phyloP scores from a whole-genome alignment of 2,888 invertebrate species.

The Notodonta ziczac region DNA sequence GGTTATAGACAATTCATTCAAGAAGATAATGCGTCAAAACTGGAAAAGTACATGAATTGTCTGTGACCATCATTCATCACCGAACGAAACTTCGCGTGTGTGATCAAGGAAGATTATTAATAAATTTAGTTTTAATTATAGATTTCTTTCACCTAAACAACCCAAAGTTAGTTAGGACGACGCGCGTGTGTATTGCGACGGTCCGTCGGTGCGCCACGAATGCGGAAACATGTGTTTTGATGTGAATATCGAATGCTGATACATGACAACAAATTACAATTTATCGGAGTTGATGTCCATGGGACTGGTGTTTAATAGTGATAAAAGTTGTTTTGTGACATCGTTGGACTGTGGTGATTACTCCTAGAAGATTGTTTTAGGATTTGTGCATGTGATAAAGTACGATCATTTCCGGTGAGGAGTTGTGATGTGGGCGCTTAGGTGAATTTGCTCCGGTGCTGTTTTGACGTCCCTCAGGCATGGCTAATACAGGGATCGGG shows the following conservation, averaged over 20 bases:
- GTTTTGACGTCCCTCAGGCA: slow-evolving; percentile 53
- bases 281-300: slow-evolving; percentile 51
- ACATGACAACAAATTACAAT: slow-evolving; percentile 76
- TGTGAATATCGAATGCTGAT: slow-evolving; percentile 75
- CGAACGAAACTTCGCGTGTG: slow-evolving; percentile 77
- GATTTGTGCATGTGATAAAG: slow-evolving; percentile 58
- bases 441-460: slow-evolving; percentile 51
- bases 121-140: slow-evolving; percentile 73
- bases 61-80: slow-evolving; percentile 64
- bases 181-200: slow-evolving; percentile 58
- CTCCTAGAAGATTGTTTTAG: slow-evolving; percentile 32
- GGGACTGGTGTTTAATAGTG: slow-evolving; percentile 32
- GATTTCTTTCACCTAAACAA: slow-evolving; percentile 64
- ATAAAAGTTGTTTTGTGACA: slow-evolving; percentile 37
- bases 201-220: slow-evolving; percentile 56
- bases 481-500: slow-evolving; percentile 85
- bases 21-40: slow-evolving; percentile 71
- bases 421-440: slow-evolving; percentile 58
- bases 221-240: slow-evolving; percentile 81
- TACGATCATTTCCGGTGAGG: slow-evolving; percentile 61
- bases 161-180: slow-evolving; percentile 63
- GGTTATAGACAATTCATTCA: slow-evolving; percentile 46
- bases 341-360: slow-evolving; percentile 37
- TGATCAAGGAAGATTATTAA: slow-evolving; percentile 73
- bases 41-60: slow-evolving; percentile 57